Base-by-base conservation (phyloP, 2,113 vertebrate species). In the Rynchops niger region DNA sequence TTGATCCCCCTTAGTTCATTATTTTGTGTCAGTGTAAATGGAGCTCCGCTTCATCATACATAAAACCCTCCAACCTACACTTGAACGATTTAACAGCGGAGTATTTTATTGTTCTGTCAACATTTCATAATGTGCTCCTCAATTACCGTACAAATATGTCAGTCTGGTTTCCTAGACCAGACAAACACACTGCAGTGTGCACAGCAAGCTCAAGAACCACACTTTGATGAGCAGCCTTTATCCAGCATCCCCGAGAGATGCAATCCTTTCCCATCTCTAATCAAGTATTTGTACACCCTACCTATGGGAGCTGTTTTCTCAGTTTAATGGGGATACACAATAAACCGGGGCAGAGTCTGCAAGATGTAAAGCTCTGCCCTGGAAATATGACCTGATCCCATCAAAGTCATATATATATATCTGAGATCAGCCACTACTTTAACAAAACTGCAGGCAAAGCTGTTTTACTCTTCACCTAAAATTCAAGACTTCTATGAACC, bases 71-170 rank as follows among this genome's bases (percentile, higher is more conserved):
- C 82, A 95, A 38, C 32, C 79, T 50, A 86, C 88, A 90, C 88
- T 38, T 62, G 27, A 76, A 74, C 58, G 62, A 58, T 66, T 93
- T 86, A 78, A n/a, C 50, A 66, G 71, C 1, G 0, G 78, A 93
- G 78, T 62, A 92, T 94, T 88, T 92, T 93, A 90, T 73, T 92
- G 42, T 88, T 94, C 74, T 92, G 67, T 70, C 82, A 96, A 70
- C 76, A 83, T 56, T 93, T 82, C 42, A 40, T 43, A 38, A 50
- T n/a, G 49, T 36, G 27, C 42, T 93, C 43, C 47, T 90, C 76
- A 80, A n/a, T 77, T 86, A 77, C 53, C 6, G 5, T n/a, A 82
- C 62, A 1, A 5, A 40, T 4, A 15, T 21, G 38, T 73, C 88
- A 73, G 78, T 69, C 85, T 84, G 79, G 58, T 62, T 19, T 66